Evolutionary conservation across 2,113 vertebrate species (phyloP).

Genomic region (Pangasianodon hypophthalmus): DNA sequence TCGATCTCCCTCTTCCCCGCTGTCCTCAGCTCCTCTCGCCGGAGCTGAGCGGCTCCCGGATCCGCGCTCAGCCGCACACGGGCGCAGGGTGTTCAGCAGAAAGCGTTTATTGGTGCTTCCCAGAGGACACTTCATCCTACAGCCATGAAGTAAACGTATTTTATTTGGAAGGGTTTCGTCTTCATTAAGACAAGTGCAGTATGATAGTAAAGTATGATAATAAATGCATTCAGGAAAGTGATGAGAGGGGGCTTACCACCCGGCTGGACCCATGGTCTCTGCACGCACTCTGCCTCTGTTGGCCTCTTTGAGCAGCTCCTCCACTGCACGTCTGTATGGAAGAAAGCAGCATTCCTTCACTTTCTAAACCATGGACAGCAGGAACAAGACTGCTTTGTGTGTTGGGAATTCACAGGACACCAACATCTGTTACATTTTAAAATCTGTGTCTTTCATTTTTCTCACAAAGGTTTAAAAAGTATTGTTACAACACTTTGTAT

Average conservation of each 20-base stretch:
- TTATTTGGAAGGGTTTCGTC: not conserved
- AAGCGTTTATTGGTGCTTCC: conserved; percentile 93
- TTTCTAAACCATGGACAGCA: not conserved
- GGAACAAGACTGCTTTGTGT: not conserved
- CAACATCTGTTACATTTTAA: not conserved
- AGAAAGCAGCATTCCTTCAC: not conserved
- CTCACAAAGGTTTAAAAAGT: not conserved
- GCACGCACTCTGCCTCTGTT: conserved; percentile 89
- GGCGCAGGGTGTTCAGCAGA: conserved; percentile 93
- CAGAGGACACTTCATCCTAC: conserved; percentile 95
- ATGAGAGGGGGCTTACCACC: conserved; percentile 81
- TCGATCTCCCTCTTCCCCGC: conserved; percentile 45
- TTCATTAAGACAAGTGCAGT: not conserved
- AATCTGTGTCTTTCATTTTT: not conserved
- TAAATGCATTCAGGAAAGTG: not conserved
- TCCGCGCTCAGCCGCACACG: conserved; percentile 73
- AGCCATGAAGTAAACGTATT: conserved; percentile 35
- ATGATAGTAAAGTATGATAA: not conserved
- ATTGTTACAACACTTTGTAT: not conserved
- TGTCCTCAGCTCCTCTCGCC: conserved; percentile 50
- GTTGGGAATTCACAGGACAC: not conserved
- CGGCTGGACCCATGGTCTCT: conserved; percentile 96
- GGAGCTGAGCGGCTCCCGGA: conserved; percentile 65
- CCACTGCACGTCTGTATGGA: conserved; percentile 85
- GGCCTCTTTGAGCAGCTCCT: conserved; percentile 93